phyloP scores from a whole-genome alignment of 1,140 invertebrate species.

The Teleogryllus occipitalis region DNA sequence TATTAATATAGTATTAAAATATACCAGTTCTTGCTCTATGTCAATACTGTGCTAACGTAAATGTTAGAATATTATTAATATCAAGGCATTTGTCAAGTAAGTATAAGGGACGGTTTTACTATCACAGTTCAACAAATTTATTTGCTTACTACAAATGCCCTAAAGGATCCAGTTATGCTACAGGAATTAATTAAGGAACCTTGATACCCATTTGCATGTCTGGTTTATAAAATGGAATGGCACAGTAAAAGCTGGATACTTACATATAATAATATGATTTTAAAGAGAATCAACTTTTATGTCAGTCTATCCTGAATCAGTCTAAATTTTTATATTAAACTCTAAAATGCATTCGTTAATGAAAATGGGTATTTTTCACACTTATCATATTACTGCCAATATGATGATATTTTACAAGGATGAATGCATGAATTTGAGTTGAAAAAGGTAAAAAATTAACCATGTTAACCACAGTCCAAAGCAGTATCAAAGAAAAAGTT shows the following conservation, averaged over 20 bases:
- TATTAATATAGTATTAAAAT: not conserved
- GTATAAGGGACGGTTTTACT: not conserved
- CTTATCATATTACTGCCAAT: too few species aligned
- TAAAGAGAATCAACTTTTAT: not conserved
- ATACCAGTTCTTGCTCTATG: not conserved
- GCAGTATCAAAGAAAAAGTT: too few species aligned
- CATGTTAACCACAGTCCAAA: too few species aligned
- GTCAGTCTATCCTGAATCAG: not conserved
- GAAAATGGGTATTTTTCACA: too few species aligned
- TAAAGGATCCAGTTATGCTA: not conserved
- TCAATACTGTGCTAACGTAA: not conserved
- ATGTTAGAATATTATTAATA: not conserved
- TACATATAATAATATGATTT: not conserved
- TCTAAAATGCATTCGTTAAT: too few species aligned
- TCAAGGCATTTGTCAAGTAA: not conserved
- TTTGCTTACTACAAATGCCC: not conserved
- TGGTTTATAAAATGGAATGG: not conserved
- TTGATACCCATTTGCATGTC: not conserved
- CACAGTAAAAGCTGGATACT: not conserved
- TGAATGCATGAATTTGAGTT: too few species aligned
- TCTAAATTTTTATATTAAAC: not conserved
- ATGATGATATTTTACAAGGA: too few species aligned
- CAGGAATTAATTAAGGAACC: not conserved
- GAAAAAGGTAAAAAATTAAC: too few species aligned
- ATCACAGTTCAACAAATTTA: conserved; percentile 1